Conservation (phyloP, 2,113 vertebrate species). For the Polypterus senegalus region DNA sequence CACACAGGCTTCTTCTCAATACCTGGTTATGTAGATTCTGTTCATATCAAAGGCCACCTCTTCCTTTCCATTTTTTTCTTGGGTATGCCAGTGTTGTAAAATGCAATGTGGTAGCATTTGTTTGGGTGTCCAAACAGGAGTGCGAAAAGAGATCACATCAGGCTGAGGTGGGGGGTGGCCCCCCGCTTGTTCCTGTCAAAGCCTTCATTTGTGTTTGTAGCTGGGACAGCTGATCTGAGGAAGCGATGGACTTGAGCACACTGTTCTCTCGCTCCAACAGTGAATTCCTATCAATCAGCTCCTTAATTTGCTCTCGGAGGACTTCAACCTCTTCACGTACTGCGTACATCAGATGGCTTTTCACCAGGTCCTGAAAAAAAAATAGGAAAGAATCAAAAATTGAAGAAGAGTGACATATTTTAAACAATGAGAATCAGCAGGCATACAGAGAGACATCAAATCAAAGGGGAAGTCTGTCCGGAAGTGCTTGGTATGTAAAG, state of each 20-base stretch:
- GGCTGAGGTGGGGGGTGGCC: neutral
- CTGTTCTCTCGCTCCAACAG: slow-evolving; percentile 55
- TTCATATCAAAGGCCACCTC: no score
- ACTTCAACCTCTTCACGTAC: slow-evolving; percentile 64
- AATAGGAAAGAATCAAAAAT: neutral
- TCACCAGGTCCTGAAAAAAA: slow-evolving; percentile 53
- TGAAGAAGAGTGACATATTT: neutral
- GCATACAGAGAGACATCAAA: neutral
- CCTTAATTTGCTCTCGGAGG: slow-evolving; percentile 55
- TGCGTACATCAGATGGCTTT: slow-evolving; percentile 60
- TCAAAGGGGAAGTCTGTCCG: no score
- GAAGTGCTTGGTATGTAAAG: neutral
- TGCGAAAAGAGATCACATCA: no score
- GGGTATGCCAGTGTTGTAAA: no score
- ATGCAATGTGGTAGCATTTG: no score
- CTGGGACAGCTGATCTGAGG: slow-evolving; percentile 20
- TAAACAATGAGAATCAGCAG: neutral
- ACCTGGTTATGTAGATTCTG: no score
- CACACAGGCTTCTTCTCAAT: no score
- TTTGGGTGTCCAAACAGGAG: no score
- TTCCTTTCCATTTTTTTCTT: no score
- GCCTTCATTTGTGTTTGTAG: slow-evolving; percentile 1
- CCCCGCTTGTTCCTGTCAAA: neutral
- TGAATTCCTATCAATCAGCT: slow-evolving; percentile 49
- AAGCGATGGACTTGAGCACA: slow-evolving; percentile 29